Base-by-base conservation (phyloP, 92 coral and sea anemone species). In the Actinostola sp. region DNA sequence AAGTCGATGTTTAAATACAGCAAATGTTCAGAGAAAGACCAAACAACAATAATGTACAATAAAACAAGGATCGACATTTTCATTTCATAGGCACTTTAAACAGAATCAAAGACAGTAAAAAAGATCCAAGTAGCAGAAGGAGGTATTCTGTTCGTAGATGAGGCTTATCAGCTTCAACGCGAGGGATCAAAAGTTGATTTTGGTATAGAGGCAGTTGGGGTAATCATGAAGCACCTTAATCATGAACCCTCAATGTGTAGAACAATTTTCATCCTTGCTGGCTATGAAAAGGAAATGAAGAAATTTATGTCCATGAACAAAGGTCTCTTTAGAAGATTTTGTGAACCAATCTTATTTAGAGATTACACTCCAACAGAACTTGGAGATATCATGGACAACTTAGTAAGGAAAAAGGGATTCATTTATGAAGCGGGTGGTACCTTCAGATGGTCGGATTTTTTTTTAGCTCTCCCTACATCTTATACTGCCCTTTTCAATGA, bases 191-290 rank as follows among this genome's bases (percentile, higher is more conserved):
- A 44, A 11, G 31, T 11, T 27, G 73, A 65, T 41, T 45, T 66
- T 29, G 59, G 58, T 0, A 7, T 19, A 3, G 67, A 76, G 10
- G 69, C 57, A n/a, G 44, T 68, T 32, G 24, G 61, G 20, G 73
- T 66, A 4, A 70, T 70, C 26, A 51, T 67, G 42, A 66, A 67
- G 27, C 66, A 77, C 17, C 19, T 77, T 16, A 77, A 54, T 24
- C 58, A 69, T 7, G 67, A 43, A 41, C 44, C 50, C 48, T 24
- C 38, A 24, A 30, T 3, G 16, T 45, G 36, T 14, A 34, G 61
- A 43, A 61, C 82, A 0, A 65, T 77, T 0, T 66, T 77, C 45
- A 77, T 77, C 16, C 58, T 76, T 34, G 82, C 82, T 3, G 75
- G 82, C 6, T 77, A 77, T 17, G 66, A 41, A 7, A 34, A 50